Evolutionary conservation across 2,113 vertebrate species (phyloP).

Genomic region (Nicator chloris): DNA sequence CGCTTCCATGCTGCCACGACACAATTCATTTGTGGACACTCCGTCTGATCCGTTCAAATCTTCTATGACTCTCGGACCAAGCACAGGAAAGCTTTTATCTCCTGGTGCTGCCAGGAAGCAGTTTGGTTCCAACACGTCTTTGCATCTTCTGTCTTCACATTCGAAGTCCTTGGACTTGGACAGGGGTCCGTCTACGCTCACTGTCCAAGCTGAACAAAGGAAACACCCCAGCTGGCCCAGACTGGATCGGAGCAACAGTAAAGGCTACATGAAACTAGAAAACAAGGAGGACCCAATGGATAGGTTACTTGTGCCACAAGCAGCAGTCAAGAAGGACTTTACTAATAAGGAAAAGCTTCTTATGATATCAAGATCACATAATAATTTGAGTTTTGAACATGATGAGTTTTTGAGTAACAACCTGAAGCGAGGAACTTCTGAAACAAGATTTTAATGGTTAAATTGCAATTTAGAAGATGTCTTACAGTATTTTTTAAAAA

Average conservation of each 20-base stretch:
- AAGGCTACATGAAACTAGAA: conserved; percentile 92
- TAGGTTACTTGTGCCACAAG: conserved; percentile 75
- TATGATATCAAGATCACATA: conserved; percentile 98
- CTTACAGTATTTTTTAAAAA: conserved; percentile 56
- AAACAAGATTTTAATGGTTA: conserved; percentile 89
- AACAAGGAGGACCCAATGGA: conserved; percentile 94
- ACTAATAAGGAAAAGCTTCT: conserved; percentile 97
- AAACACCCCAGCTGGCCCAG: conserved; percentile 98
- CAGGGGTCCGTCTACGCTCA: conserved; percentile 79
- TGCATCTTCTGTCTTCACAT: conserved; percentile 90
- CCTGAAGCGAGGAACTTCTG: conserved; percentile 91
- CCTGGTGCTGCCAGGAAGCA: conserved; percentile 88
- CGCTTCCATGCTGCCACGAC: conserved; percentile 70
- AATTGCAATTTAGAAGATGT: conserved; percentile 28
- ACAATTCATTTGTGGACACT: conserved; percentile 81
- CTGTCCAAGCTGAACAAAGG: conserved; percentile 88
- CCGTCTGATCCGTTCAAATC: conserved; percentile 72
- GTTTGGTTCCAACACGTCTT: conserved; percentile 92
- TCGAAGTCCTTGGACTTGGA: conserved; percentile 97
- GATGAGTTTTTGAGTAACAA: conserved; percentile 92
- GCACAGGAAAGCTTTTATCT: conserved; percentile 86
- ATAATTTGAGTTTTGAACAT: conserved; percentile 96
- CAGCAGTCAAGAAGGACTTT: conserved; percentile 81
- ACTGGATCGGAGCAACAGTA: conserved; percentile 92
- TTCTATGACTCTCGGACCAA: conserved; percentile 76